Conservation (phyloP, 2,888 invertebrate species). For the Leptogaster cylindrica region DNA sequence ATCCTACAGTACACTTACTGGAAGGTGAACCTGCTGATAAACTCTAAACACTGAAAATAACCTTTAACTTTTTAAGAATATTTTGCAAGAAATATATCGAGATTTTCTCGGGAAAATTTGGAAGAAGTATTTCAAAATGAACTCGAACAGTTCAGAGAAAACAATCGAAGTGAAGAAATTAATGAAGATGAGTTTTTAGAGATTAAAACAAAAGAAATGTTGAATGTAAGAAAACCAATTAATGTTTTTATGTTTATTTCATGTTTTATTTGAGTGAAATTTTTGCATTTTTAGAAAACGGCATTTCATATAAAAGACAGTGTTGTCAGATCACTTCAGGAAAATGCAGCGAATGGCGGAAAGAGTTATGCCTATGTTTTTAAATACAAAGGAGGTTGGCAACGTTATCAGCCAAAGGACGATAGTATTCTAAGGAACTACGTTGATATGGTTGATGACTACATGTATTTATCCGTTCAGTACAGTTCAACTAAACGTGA, state of each 20-base stretch:
- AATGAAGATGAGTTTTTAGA: no score
- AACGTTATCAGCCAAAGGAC: slow-evolving; percentile 47
- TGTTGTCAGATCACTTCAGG: neutral
- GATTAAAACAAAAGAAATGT: no score
- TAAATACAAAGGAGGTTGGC: slow-evolving; percentile 54
- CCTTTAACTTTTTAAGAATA: neutral
- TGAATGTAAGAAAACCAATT: no score
- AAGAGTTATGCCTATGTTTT: slow-evolving; percentile 57
- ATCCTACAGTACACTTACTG: slow-evolving; percentile 19
- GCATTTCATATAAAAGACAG: neutral
- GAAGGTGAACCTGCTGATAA: slow-evolving; percentile 8
- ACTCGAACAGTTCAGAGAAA: neutral
- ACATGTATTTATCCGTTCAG: slow-evolving; percentile 60
- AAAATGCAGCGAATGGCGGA: neutral
- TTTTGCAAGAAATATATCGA: neutral
- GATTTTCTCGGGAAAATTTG: no score
- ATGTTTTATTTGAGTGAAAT: neutral
- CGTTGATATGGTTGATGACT: slow-evolving; percentile 64
- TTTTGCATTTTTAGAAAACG: neutral
- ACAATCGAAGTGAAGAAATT: neutral
- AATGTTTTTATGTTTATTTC: neutral
- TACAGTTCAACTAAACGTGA: slow-evolving; percentile 51
- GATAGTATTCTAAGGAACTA: slow-evolving; percentile 51
- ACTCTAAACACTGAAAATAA: neutral
- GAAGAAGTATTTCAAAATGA: neutral